These are phyloP conservation scores for Petrolisthes cinctipes DNA, from an alignment of 2,888 invertebrate genomes.

Conservation along the genomic window DNA sequence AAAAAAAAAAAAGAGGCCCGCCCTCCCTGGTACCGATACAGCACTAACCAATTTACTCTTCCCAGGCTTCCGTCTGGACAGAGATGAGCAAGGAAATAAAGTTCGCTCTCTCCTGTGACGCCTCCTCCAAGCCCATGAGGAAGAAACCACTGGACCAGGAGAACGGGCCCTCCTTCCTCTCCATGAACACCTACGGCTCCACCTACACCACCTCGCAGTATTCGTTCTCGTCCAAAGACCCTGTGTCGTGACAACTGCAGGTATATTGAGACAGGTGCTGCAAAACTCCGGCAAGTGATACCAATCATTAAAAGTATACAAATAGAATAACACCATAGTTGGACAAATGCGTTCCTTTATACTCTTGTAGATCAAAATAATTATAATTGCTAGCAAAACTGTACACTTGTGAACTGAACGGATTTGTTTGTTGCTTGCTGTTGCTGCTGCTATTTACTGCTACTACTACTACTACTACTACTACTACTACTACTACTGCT, in stretches of 20 bases:
- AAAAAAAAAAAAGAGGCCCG: slow-evolving; percentile 7
- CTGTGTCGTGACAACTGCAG: slow-evolving; percentile 59
- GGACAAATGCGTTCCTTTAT: no score
- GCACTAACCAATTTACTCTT: slow-evolving; percentile 47
- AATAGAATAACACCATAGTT: no score
- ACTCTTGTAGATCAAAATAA: no score
- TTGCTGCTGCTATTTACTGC: no score
- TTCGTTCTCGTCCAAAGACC: slow-evolving; percentile 60
- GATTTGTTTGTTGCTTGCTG: no score
- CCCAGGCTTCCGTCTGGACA: slow-evolving; percentile 78
- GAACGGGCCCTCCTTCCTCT: slow-evolving; percentile 57
- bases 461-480: no score
- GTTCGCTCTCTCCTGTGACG: slow-evolving; percentile 79
- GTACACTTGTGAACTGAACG: no score
- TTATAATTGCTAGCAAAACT: no score
- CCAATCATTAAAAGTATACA: neutral
- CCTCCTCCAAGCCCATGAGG: slow-evolving; percentile 79
- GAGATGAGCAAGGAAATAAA: slow-evolving; percentile 82
- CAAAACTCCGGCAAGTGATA: neutral
- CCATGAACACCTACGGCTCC: slow-evolving; percentile 60
- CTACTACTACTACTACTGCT: no score
- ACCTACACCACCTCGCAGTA: slow-evolving; percentile 57
- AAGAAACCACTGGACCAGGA: slow-evolving; percentile 50
- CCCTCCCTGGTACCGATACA: slow-evolving; percentile 17
- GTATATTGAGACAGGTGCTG: no score